Evolutionary conservation across 2,113 vertebrate genomes (phyloP), one percentile per base, ranked within the genome.

Genomic region (Mustelus asterias): DNA sequence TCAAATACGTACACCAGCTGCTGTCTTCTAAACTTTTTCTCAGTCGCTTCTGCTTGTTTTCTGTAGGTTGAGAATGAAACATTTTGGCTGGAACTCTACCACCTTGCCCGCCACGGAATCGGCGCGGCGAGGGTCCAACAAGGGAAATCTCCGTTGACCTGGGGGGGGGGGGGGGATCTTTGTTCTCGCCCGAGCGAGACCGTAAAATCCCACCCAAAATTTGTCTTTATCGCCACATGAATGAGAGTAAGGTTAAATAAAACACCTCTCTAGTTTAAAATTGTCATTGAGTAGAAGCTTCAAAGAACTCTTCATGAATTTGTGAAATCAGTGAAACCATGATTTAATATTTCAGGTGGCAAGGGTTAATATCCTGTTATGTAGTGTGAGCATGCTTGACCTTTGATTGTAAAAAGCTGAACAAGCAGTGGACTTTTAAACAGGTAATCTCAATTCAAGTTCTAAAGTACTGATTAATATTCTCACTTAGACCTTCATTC

Each of bases 361-460:
- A 67, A 41, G 60, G 18, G 29, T 93, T 93, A 93, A 93, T 93
- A 65, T 22, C 16, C n/a, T 18, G n/a, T 93, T 93, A 37, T 1
- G 67, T 93, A 65, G 22, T 67, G 16, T 33, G 65, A 63, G 16
- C 89, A 93, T 63, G 60, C 58, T 93, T 93, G 89, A 93, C 89
- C 33, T 60, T 93, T 65, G n/a, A 67, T 29, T n/a, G 13, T 63
- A 93, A 63, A 93, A 65, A 93, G n/a, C 60, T 67, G 33, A 65
- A 65, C 7, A 10, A 65, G 60, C n/a, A 29, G 60, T 92, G 89
- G 5, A 16, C 58, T 41, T n/a, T n/a, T 65, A 67, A 93, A 16
- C 20, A 37, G n/a, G 89, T 93, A 93, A 93, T 93, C 60, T 93
- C 37, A 41, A 93, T 65, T 93, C 60, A 93, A 63, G 58, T 92